Percentiles rank a stretch among this genome's conserved stretches.
These are phyloP conservation scores for Drosophila athabasca DNA, from an alignment of 1,140 invertebrate genomes.

Conservation along the genomic window DNA sequence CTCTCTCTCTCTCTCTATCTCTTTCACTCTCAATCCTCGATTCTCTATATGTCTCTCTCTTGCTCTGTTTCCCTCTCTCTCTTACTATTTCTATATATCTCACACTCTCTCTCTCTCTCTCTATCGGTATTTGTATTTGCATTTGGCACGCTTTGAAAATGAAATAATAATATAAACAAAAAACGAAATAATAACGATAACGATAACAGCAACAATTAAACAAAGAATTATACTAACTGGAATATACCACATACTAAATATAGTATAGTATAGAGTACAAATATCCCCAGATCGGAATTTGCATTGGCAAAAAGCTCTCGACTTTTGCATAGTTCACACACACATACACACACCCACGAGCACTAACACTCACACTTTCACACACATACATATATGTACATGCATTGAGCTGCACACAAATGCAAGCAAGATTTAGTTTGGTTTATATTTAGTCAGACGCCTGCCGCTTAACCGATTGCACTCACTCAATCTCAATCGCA, in stretches of 20 bases:
- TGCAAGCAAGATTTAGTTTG: conserved; percentile 39
- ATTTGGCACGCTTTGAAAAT: conserved; percentile 63
- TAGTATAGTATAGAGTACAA: conserved; percentile 29
- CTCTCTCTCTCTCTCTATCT: conserved; percentile 43
- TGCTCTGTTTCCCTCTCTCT: conserved; percentile 14
- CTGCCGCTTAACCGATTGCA: conserved; percentile 52
- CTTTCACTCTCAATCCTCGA: conserved; percentile 27
- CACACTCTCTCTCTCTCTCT: conserved; percentile 27
- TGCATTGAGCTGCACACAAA: conserved; percentile 34
- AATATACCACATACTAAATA: conserved; percentile 5
- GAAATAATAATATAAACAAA: conserved; percentile 28
- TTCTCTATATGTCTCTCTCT: conserved; percentile 21
- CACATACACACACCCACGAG: conserved; percentile 36
- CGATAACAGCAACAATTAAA: conserved; percentile 49
- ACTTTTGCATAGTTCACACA: conserved; percentile 73
- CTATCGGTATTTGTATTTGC: conserved; percentile 64
- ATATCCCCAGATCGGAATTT: conserved; percentile 29
- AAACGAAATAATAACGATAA: conserved; percentile 12
- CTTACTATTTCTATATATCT: conserved; percentile 16
- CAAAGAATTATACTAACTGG: conserved; percentile 37
- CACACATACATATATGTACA: conserved; percentile 26
- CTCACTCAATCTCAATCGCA: conserved; percentile 27
- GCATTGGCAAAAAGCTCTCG: conserved; percentile 58
- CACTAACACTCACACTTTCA: conserved; percentile 4
- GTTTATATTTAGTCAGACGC: conserved; percentile 37